phyloP scores from a whole-genome alignment of 1,140 invertebrate genomes.

The Atopsyche davidsoni region DNA sequence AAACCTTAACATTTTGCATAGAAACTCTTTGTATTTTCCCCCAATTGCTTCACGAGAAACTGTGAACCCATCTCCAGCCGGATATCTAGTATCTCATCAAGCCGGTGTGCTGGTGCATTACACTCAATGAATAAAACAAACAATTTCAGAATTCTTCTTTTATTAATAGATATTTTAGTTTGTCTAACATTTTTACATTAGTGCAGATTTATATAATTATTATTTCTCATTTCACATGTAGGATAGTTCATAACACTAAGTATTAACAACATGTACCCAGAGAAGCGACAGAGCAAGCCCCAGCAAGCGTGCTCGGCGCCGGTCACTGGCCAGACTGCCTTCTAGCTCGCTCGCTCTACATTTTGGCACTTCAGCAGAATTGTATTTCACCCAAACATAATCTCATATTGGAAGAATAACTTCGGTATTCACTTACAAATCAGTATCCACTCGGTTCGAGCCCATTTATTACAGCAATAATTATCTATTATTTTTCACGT shows the following conservation, averaged over 20 bases:
- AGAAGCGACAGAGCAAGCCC: not conserved
- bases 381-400: no score
- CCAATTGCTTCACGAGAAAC: no score
- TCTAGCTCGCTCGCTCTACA: not conserved
- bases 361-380: conserved; percentile 3
- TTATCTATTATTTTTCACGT: not conserved
- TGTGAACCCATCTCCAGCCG: no score
- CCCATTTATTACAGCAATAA: not conserved
- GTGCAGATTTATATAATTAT: conserved; percentile 1
- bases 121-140: not conserved
- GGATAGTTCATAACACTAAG: not conserved
- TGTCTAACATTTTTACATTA: conserved; percentile 2
- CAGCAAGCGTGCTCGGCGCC: conserved; percentile 1
- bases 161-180: conserved; percentile 2
- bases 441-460: no score
- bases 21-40: no score
- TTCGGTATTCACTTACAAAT: no score
- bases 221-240: conserved; percentile 1
- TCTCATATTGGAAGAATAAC: no score
- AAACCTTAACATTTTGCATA: no score
- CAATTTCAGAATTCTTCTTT: not conserved
- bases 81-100: no score
- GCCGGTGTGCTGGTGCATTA: no score
- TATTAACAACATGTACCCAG: not conserved
- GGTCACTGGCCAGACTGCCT: no score